Base-by-base conservation (phyloP, 2,888 invertebrate genomes). In the Geotrupes spiniger region DNA sequence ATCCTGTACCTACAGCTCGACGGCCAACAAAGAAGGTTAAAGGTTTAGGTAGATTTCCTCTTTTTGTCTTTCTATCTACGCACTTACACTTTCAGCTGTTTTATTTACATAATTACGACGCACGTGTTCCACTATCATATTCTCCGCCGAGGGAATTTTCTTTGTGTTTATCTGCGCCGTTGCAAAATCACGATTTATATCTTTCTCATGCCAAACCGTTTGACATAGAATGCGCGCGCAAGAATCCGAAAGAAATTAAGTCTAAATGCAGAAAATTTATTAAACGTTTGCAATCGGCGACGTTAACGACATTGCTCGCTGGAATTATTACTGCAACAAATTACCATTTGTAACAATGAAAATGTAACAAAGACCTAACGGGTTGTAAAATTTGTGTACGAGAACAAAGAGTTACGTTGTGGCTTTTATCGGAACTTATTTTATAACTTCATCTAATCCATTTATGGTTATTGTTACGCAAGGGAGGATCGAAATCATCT, bases 11-110 rank as follows among this genome's bases (percentile, higher is more conserved):
- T n/a, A n/a, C n/a, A n/a, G n/a, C n/a, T n/a, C n/a, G n/a, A n/a
- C 33, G 33, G 9, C 33, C 14, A 4, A 33, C 33, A 33, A 33
- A 33, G 33, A 33, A 33, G 33, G 33, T 33, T 33, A 33, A 33
- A 33, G 33, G 12, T 29, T 29, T 11, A 11, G 12, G 29, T 33
- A 9, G 9, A 4, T 15, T 15, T 33, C 33, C 14, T 29, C 31
- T 29, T 33, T 33, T 33, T 33, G 33, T 33, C 33, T 33, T 10
- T 33, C 14, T 2, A 33, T 33, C 33, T 33, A 15, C 33, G 33
- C 33, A 14, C 33, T 14, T 12, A 14, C 33, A 14, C 14, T 15
- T 33, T 15, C 15, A 12, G 33, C 33, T 10, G 33, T 33, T 33
- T 33, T 33, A 33, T 33, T 33, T 33, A 33, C 14, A 15, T 29